phyloP scores from a whole-genome alignment of 2,113 vertebrate genomes.

The Corvus hawaiiensis region DNA sequence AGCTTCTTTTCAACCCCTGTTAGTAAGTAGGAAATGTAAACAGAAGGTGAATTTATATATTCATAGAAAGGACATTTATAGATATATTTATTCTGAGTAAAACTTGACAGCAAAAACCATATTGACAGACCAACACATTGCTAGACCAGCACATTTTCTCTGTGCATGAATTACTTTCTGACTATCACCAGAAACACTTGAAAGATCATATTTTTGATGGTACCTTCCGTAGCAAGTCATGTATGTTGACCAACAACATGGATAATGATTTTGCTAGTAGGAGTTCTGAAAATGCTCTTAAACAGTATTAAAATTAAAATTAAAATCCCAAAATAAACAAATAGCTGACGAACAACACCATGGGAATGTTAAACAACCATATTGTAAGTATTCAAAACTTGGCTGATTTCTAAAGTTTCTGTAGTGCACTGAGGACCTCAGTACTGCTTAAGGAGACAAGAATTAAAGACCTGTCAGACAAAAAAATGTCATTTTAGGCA shows the following conservation, averaged over 20 bases:
- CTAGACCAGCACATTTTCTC: background rate
- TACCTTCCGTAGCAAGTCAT: background rate
- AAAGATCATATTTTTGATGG: background rate
- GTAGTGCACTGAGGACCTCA: background rate
- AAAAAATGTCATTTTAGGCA: constrained; percentile 22
- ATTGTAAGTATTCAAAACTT: background rate
- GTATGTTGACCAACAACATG: background rate
- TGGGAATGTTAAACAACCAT: background rate
- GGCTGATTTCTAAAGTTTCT: constrained; percentile 6
- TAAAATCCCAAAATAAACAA: constrained; percentile 10
- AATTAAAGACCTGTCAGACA: constrained; percentile 37
- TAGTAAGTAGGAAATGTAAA: background rate
- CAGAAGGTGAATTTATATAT: background rate
- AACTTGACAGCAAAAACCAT: background rate
- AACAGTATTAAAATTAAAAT: background rate
- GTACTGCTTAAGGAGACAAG: constrained; percentile 23
- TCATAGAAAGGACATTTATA: background rate
- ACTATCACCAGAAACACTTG: background rate
- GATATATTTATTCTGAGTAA: background rate
- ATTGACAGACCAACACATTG: background rate
- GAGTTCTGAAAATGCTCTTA: background rate
- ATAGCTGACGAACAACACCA: background rate
- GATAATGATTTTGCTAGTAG: background rate
- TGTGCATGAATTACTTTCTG: background rate
- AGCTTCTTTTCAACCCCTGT: background rate